Base-by-base conservation (phyloP, 2,888 invertebrate genomes). In the Sthenelais limicola region DNA sequence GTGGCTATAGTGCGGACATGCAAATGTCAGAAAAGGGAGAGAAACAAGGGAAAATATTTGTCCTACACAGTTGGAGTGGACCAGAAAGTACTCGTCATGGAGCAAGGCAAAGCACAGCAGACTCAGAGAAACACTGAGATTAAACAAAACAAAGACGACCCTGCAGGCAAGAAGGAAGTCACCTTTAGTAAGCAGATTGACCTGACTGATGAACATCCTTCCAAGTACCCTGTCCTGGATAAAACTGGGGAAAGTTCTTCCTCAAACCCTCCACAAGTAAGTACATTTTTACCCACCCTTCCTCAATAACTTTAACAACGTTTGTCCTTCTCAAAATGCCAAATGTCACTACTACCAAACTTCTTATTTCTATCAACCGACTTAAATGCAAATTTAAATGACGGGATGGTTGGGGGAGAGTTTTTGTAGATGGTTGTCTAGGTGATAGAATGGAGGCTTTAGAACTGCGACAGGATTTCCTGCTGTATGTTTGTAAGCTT, bases 11-110 rank as follows among this genome's bases (percentile, higher is more conserved):
- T 71, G 33, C 21, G 58, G 21, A 51, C 54, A 1, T 30, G 58
- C 18, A 26, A 62, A 32, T 62, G 62, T 21, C 33, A 56, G 43
- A 15, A 32, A 18, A 68, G 43, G 38, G n/a, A 5, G n/a, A 21
- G 33, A 18, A 43, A 62, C 38, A 62, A 62, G 26, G 21, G 43
- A n/a, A 21, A 43, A 12, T 62, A 62, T 24, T 18, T 62, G 1
- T 38, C 38, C 21, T 62, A 62, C 38, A 38, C 38, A 7, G 24
- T 24, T 21, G 62, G 62, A 4, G 21, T 43, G 5, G 32, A 28
- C 15, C 62, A 62, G 15, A 62, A 62, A 43, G 62, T 62, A 24
- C 62, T 62, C 4, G 62, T 62, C 38, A 62, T 62, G 62, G 62
- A 62, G 62, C 38, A 62, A 24, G 62, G 62, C 62, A 38, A 35